Evolutionary conservation across 2,797 vertebrate species (phyloP).

Genomic region (Clarias pachynema): DNA sequence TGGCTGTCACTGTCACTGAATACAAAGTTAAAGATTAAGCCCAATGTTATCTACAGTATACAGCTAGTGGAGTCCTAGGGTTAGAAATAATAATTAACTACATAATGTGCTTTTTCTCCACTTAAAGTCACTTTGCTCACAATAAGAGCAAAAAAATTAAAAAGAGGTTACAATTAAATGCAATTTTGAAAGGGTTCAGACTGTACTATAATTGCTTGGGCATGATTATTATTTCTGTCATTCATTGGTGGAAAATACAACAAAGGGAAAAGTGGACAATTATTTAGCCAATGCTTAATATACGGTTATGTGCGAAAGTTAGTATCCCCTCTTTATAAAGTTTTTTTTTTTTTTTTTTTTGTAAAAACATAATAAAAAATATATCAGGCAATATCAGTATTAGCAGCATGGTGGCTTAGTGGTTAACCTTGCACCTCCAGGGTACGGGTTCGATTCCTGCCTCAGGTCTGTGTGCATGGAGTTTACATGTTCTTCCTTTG

Average conservation of each 20-base stretch:
- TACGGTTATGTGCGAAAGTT: background rate
- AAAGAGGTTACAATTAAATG: background rate
- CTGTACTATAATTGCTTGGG: background rate
- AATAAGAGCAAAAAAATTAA: too few relatives aligned
- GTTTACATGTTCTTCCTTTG: too few relatives aligned
- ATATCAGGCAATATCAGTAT: too few relatives aligned
- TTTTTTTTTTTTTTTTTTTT: too few relatives aligned
- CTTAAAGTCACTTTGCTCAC: background rate
- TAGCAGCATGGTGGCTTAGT: too few relatives aligned
- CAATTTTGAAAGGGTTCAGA: background rate
- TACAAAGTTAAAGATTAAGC: background rate
- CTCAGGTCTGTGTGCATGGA: too few relatives aligned
- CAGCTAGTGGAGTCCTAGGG: background rate
- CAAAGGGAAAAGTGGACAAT: background rate
- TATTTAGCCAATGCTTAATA: background rate
- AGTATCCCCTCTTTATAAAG: too few relatives aligned
- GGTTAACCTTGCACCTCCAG: too few relatives aligned
- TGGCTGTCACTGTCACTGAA: background rate
- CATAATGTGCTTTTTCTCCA: background rate
- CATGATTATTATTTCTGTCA: background rate
- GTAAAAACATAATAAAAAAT: too few relatives aligned
- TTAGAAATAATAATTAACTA: background rate
- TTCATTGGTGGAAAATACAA: background rate
- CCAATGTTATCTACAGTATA: background rate
- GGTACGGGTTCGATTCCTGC: too few relatives aligned